Evolutionary conservation across 2,888 invertebrate genomes (phyloP), one percentile per base, ranked within the genome.

Genomic region (Thecocarcelia acutangulata): DNA sequence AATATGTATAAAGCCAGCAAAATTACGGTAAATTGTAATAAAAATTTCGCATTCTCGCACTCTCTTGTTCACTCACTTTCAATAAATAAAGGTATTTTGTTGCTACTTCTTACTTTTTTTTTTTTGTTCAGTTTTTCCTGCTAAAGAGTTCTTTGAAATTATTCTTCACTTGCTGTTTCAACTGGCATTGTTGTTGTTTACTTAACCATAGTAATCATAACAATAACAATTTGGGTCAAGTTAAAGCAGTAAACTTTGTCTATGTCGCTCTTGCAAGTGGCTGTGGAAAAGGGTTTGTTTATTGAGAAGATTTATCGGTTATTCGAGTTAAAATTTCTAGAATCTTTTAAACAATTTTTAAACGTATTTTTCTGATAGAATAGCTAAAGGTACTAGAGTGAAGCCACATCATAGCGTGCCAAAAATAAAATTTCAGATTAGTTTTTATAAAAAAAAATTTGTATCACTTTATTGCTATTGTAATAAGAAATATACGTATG

Each of bases 181-280:
- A 46, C 11, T 56, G 61, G 40, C 21, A 37, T 52, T 74, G 48
- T 40, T 72, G 17, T 59, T 78, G 40, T 70, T 69, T 24, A 58
- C 56, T 44, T 46, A 48, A 42, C 46, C 68, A 70, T 68, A 61
- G 42, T 64, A 75, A 80, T 46, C 74, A 70, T 44, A 66, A 85
- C 58, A 74, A 66, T 50, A 80, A 72, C 52, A 64, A 85, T 85
- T 81, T 82, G 74, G 85, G 85, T 85, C 85, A 85, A 85, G 85
- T 85, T 84, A 82, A 83, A 77, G 68, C 66, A 80, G 75, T 82
- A 83, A 84, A 82, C 64, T 66, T 74, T 15, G 50, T 68, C 72
- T 44, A 44, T 52, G 17, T 24, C 24, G 5, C 24, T 3, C 24
- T 24, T 2, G 24, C 24, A 24, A 24, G 24, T 24, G 24, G 24